Percentiles rank a stretch among this genome's conserved stretches.
Conservation (phyloP, 2,888 invertebrate species). For the Scrobipalpa costella region DNA sequence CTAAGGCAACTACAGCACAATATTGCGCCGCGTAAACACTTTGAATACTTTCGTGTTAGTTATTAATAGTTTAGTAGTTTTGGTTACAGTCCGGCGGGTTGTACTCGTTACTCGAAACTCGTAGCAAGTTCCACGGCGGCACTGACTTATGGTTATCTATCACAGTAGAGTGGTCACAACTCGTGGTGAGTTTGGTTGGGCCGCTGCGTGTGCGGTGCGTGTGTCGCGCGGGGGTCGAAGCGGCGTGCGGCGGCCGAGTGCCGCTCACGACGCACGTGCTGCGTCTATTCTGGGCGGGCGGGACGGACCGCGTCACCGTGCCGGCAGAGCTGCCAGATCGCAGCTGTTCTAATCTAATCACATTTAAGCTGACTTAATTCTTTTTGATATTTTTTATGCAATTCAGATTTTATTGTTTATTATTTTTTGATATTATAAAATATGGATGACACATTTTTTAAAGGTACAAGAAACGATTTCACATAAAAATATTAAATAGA, state of each 20-base stretch:
- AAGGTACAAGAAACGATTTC: too few species aligned
- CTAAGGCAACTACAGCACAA: constrained; percentile 64
- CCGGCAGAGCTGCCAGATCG: constrained; percentile 33
- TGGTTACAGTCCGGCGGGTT: constrained; percentile 30
- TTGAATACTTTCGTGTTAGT: constrained; percentile 53
- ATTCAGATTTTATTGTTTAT: too few species aligned
- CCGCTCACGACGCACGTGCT: constrained; percentile 76
- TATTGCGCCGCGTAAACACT: constrained; percentile 45
- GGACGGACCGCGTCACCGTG: constrained; percentile 29
- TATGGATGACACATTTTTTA: too few species aligned
- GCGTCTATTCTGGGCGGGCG: constrained; percentile 77
- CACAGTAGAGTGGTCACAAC: constrained; percentile 45
- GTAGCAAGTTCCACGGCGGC: constrained; percentile 15
- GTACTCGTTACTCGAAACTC: neutral
- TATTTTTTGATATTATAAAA: too few species aligned
- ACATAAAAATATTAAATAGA: too few species aligned
- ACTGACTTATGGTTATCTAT: constrained; percentile 19
- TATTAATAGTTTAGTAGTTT: constrained; percentile 57
- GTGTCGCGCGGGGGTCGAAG: constrained; percentile 26
- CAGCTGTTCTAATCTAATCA: neutral
- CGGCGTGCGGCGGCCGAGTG: constrained; percentile 47
- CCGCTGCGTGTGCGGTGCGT: constrained; percentile 18
- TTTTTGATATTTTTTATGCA: too few species aligned
- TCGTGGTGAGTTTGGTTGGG: constrained; percentile 35
- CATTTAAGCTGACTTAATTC: too few species aligned